phyloP scores from a whole-genome alignment of 2,113 vertebrate species.

The Podarcis muralis region DNA sequence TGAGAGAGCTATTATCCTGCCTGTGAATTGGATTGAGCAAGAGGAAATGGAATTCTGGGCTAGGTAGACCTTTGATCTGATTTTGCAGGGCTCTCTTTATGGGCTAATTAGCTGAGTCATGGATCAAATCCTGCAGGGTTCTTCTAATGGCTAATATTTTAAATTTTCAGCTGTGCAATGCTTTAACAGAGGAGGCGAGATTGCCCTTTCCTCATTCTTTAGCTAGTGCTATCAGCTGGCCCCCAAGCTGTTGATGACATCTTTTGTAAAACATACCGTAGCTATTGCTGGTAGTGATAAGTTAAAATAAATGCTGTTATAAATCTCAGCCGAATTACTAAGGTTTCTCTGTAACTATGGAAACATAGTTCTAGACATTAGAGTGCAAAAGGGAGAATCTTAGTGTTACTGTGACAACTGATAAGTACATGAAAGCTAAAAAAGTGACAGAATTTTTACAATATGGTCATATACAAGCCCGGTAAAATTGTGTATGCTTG shows the following conservation, averaged over 20 bases:
- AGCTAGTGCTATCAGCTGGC: slow-evolving; percentile 32
- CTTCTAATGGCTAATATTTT: background rate
- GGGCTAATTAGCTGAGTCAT: background rate
- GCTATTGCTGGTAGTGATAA: slow-evolving; percentile 55
- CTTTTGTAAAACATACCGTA: slow-evolving; percentile 35
- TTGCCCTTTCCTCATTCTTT: background rate
- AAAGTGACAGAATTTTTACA: slow-evolving; percentile 43
- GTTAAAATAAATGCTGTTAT: slow-evolving; percentile 46
- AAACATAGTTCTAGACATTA: slow-evolving; percentile 74
- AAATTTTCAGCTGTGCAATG: background rate
- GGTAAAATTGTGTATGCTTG: background rate
- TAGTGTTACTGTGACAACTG: slow-evolving; percentile 72
- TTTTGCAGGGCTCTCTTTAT: too few species aligned
- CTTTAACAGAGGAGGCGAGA: background rate
- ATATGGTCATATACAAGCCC: slow-evolving; percentile 4
- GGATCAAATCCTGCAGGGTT: background rate
- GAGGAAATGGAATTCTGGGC: background rate
- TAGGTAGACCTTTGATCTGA: background rate
- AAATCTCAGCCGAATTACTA: slow-evolving; percentile 68
- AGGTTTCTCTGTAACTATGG: slow-evolving; percentile 73
- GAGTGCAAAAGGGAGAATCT: slow-evolving; percentile 54
- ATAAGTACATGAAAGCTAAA: slow-evolving; percentile 56
- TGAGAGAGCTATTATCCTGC: background rate
- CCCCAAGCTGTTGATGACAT: slow-evolving; percentile 50
- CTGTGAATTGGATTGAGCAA: background rate